Evolutionary conservation across 2,797 vertebrate species (phyloP), one percentile per base, ranked within the genome.

Genomic region (Gila robusta): DNA sequence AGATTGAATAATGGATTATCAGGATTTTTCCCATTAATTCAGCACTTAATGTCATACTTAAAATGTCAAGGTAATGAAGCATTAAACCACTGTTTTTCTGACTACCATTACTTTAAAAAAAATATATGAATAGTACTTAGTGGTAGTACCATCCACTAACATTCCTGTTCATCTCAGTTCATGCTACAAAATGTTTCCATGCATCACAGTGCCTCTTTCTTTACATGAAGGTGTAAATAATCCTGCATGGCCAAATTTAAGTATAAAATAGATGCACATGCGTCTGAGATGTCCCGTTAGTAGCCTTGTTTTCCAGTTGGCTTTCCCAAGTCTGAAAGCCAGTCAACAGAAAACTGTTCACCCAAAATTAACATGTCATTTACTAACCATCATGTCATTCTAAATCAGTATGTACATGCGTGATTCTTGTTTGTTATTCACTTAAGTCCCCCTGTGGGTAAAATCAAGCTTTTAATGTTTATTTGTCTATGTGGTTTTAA

Each of bases 331-430:
- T 12, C 21, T 6, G 5, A 23, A 39, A 70, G 0, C 6, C 23
- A 4, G n/a, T 71, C 11, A 4, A 14, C 14, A 72, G 39, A 44
- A 72, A 44, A 41, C 69, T 44, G 4, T 4, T 72, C 41, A 26
- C 6, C n/a, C 14, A 2, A 1, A 47, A 17, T 0, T 9, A 14
- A 26, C 4, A 69, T n/a, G 1, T 26, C 0, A 2, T 47, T 47
- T 71, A 39, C 7, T 39, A 41, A 41, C 12, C 11, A 1, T 47
- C 3, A 2, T 4, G 4, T 47, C 47, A 47, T 47, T 47, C 12
- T 47, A 16, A 16, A 16, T 0, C 4, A 16, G 1, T 47, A 14
- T 44, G 41, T 44, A 21, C 66, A 5, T 10, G 1, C 5, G 32
- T 9, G 19, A 11, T 21, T 37, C 0, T 37, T 10, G 0, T 71